Evolutionary conservation across 2,113 vertebrate genomes (phyloP), one percentile per base, ranked within the genome.

Genomic region (Ptychochromis oligacanthus): DNA sequence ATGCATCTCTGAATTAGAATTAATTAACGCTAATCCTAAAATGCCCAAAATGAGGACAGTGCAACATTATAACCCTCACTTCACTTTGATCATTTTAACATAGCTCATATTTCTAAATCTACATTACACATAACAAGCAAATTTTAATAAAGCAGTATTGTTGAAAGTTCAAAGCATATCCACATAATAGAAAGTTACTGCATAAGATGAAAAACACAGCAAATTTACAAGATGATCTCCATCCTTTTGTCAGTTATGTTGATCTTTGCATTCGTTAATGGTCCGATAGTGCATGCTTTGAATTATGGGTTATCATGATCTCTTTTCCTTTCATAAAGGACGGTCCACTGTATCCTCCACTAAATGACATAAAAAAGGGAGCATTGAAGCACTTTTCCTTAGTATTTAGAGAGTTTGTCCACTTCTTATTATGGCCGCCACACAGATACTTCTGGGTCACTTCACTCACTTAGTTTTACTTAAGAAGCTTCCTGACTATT

Each of bases 401-500:
- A 43, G 40, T 11, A 12, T 43, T 12, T 12, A 64, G 12, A 24
- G 40, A 15, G 24, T 70, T 70, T 12, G 46, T 12, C 64, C 40
- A 70, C 0, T 5, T 0, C 26, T 15, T 4, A 7, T 46, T 12
- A 12, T 0, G 15, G 1, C 24, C 46, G 64, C 26, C 5, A 0
- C 40, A 46, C 40, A 18, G 15, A 17, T 28, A 28, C 0, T 49
- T 70, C 15, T 49, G 15, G 24, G 65, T 70, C 13, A 5, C 13
- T 14, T 46, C 43, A 46, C 43, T 46, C 43, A 36, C 5, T 36
- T 36, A 5, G 43, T n/a, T n/a, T n/a, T n/a, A n/a, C n/a, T n/a
- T n/a, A n/a, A n/a, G 43, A 46, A 46, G 4, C 43, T 46, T 46
- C 43, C 40, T 43, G 28, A 31, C 28, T 31, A 31, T 31, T 31